Evolutionary conservation across 2,113 vertebrate species (phyloP).

Genomic region (Sula dactylatra): DNA sequence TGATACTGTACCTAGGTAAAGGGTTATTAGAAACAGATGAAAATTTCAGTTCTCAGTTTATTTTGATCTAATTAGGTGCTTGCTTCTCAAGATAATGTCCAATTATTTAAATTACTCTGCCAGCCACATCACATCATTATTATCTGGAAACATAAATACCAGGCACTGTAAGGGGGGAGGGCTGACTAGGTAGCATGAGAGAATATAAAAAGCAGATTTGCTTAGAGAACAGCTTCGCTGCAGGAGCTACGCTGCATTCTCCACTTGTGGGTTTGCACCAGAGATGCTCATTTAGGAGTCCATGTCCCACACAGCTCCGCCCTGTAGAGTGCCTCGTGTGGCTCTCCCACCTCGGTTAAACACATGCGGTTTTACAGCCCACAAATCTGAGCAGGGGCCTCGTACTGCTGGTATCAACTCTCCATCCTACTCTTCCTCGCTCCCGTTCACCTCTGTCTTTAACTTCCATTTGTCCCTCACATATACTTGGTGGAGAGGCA

Average conservation of each 20-base stretch:
- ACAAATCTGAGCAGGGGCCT: background rate
- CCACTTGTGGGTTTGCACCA: background rate
- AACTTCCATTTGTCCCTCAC: background rate
- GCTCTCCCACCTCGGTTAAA: background rate
- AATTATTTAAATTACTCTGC: slow-evolving; percentile 72
- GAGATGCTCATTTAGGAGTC: background rate
- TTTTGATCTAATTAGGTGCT: slow-evolving; percentile 65
- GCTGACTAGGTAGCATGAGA: background rate
- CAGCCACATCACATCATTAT: slow-evolving; percentile 63
- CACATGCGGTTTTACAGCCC: accelerated
- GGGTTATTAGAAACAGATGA: slow-evolving; percentile 56
- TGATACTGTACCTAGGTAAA: background rate
- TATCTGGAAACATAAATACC: slow-evolving; percentile 59
- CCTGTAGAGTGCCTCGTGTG: accelerated
- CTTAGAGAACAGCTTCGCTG: background rate
- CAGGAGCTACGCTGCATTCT: background rate
- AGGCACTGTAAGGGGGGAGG: slow-evolving; percentile 7
- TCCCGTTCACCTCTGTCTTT: background rate
- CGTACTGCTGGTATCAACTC: accelerated
- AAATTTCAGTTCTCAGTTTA: slow-evolving; percentile 55
- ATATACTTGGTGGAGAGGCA: background rate
- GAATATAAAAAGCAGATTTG: background rate
- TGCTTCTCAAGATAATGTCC: slow-evolving; percentile 68
- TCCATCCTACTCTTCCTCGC: background rate
- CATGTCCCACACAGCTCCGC: background rate